Conservation (phyloP, 1,140 invertebrate genomes). For the Heliconius eleuchia region DNA sequence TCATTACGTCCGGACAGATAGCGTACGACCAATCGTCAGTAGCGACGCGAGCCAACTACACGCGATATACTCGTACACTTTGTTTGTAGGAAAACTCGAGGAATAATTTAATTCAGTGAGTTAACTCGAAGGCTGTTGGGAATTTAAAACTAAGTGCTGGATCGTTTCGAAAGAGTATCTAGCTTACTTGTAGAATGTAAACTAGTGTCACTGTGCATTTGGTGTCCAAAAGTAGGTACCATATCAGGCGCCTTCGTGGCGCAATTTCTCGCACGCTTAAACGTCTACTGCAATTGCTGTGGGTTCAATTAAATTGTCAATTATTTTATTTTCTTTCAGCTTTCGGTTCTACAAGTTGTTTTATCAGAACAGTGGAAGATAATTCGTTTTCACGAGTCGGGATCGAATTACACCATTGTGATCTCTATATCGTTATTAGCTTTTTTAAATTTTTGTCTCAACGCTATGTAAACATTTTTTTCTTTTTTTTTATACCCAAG, state of each 20-base stretch:
- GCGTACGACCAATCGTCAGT: conserved; percentile 40
- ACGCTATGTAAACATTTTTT: no score
- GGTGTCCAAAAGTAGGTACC: not conserved
- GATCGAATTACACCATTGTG: no score
- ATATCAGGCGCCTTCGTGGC: not conserved
- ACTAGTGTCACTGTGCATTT: conserved; percentile 4
- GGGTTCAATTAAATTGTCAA: not conserved
- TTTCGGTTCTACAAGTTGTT: no score
- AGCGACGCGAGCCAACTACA: conserved; percentile 40
- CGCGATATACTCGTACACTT: conserved; percentile 7
- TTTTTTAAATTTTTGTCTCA: no score
- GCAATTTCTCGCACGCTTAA: not conserved
- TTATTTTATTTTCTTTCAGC: not conserved
- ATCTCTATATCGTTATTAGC: no score
- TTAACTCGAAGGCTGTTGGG: conserved; percentile 22
- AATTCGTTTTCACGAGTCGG: no score
- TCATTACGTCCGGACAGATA: conserved; percentile 35
- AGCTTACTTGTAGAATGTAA: conserved; percentile 18
- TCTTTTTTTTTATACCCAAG: no score
- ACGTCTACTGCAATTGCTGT: not conserved
- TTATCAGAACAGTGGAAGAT: no score
- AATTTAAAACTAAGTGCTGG: conserved; percentile 16
- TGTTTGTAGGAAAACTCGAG: conserved; percentile 40
- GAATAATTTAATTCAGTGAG: conserved; percentile 21
- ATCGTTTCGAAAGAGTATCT: conserved; percentile 20